Evolutionary conservation across 2,113 vertebrate species (phyloP), one percentile per base, ranked within the genome.

Genomic region (Anolis carolinensis): DNA sequence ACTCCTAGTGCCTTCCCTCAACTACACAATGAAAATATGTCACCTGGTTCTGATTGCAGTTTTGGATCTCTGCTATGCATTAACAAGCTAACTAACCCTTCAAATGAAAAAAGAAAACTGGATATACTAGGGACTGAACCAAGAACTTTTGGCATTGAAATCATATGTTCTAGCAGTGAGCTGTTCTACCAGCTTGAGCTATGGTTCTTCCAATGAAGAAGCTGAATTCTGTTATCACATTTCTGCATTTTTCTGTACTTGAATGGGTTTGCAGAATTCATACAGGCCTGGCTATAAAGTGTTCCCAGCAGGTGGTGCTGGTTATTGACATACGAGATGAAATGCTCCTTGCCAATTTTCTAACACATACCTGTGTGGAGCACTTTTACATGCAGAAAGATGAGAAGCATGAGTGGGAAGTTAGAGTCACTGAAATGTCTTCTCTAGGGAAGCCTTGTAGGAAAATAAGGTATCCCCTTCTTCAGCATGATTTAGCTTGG

Each of bases 251-350:
- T 48, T 92, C 36, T 50, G 50, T 50, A 50, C 34, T 73, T 7
- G 36, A 63, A 65, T 59, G 59, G 52, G 72, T 74, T 25, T 81
- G 36, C 55, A 86, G 85, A 81, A 75, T 81, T 81, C 23, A 50
- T 32, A 32, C 70, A 86, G 55, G 16, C 70, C 59, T 74, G 70
- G 70, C 85, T 81, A 34, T 27, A 63, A 27, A 34, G 55, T 74
- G 72, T 88, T 90, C 92, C 94, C 94, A 94, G 92, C 91, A 95
- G 94, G 90, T 95, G 94, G 94, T 82, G 92, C 92, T 93, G 92
- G 75, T 76, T 87, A 91, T 86, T 86, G 78, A 73, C 85, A 87
- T 92, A 86, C 91, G 82, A 91, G 90, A 90, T 88, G 11, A 85
- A 73, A 63, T 59, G 68, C 81, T 83, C 74, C 5, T 81, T 86